Evolutionary conservation across 2,797 vertebrate genomes (phyloP).

Genomic region (Ctenosaura bakeri): DNA sequence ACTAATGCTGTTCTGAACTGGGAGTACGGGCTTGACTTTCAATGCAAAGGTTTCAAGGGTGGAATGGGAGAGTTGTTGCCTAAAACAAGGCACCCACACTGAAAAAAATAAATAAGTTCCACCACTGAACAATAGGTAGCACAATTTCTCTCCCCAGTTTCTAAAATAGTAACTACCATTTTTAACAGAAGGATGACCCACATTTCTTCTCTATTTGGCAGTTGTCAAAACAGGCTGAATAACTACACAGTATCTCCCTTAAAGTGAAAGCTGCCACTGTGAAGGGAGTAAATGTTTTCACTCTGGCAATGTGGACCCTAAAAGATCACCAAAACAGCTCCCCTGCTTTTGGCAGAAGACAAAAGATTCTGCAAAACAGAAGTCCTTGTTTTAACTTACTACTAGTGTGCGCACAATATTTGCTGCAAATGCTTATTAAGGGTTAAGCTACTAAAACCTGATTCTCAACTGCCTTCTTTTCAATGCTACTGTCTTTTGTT

Average conservation of each 20-base stretch:
- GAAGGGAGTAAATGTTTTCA: background rate
- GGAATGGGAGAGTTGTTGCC: background rate
- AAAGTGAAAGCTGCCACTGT: background rate
- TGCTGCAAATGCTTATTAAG: fast-evolving
- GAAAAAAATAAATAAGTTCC: background rate
- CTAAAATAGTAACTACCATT: background rate
- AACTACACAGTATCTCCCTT: background rate
- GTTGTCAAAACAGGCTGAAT: background rate
- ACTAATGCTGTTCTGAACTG: background rate
- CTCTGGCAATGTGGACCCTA: background rate
- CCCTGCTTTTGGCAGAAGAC: background rate
- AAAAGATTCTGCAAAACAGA: background rate
- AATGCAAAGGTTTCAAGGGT: background rate
- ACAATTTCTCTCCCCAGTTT: background rate
- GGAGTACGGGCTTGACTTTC: background rate
- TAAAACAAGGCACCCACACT: background rate
- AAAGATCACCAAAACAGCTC: background rate
- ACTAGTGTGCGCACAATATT: background rate
- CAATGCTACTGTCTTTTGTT: background rate
- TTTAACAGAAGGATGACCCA: background rate
- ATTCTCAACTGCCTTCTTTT: background rate
- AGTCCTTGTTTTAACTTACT: background rate
- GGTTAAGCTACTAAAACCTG: background rate
- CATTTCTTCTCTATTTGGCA: background rate
- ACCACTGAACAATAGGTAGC: background rate